A percentile compares a stretch with the other conserved stretches of the same genome.
These are phyloP conservation scores for Numida meleagris DNA, from an alignment of 2,113 vertebrate species.

Conservation along the genomic window DNA sequence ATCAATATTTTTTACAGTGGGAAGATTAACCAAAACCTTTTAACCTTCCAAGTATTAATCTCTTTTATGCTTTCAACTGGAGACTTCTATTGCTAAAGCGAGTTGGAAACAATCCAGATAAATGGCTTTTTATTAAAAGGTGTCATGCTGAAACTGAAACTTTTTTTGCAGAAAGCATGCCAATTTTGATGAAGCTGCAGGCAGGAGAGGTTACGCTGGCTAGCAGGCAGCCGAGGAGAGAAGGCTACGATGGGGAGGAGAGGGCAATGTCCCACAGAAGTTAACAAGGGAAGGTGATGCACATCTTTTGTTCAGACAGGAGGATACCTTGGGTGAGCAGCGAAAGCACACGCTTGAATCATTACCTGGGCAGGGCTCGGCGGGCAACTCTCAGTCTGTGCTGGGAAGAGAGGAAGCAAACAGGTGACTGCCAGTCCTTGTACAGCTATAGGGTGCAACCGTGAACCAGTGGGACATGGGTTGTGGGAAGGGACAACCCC, in stretches of 20 bases:
- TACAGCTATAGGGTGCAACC: background rate
- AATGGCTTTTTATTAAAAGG: background rate
- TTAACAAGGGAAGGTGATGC: rapidly evolving
- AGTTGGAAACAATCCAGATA: background rate
- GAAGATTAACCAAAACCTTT: background rate
- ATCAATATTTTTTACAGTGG: rapidly evolving
- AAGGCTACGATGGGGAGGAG: background rate
- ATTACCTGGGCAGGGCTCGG: conserved; percentile 4
- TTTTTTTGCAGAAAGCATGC: rapidly evolving
- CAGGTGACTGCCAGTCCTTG: background rate
- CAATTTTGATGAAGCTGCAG: background rate
- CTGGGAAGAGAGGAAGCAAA: conserved; percentile 36
- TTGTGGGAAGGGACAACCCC: background rate
- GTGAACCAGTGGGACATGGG: background rate
- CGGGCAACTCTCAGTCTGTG: background rate
- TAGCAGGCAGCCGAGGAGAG: background rate
- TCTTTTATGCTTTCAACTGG: background rate
- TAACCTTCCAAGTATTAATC: background rate
- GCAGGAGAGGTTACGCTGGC: background rate
- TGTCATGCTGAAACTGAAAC: background rate
- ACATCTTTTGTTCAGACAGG: background rate
- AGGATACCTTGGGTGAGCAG: background rate
- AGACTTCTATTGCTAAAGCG: background rate
- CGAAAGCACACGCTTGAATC: background rate
- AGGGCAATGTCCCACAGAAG: background rate